A percentile compares a stretch with the other conserved stretches of the same genome.
Conservation (phyloP, 2,888 invertebrate genomes). For the Andrena trimmerana region DNA sequence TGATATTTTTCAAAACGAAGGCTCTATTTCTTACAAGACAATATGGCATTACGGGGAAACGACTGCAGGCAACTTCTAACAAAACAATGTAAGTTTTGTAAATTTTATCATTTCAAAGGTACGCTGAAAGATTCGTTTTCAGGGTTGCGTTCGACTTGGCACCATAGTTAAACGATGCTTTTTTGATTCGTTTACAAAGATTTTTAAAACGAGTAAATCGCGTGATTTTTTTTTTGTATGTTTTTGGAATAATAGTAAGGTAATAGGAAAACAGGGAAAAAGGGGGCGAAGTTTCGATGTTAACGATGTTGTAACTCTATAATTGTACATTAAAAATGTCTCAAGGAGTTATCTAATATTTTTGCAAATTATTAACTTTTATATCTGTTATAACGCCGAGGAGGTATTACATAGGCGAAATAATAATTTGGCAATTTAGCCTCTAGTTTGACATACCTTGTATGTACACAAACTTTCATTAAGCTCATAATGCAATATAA, state of each 20-base stretch:
- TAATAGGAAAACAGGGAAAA: not conserved
- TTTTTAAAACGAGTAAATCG: not conserved
- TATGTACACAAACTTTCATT: slow-evolving; percentile 65
- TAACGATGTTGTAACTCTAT: slow-evolving; percentile 30
- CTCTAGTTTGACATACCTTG: slow-evolving; percentile 48
- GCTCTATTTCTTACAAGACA: slow-evolving; percentile 51
- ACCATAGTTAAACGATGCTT: not conserved
- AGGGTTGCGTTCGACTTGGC: slow-evolving; percentile 2
- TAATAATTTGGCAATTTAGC: slow-evolving; percentile 52
- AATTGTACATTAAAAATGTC: slow-evolving; percentile 29
- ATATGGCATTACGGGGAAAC: slow-evolving; percentile 28
- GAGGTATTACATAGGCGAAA: slow-evolving; percentile 38
- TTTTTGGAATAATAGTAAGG: slow-evolving; percentile 5
- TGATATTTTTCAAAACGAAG: slow-evolving; percentile 30
- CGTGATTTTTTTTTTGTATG: not conserved
- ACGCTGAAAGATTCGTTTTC: not conserved
- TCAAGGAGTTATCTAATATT: slow-evolving; percentile 57
- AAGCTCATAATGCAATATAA: slow-evolving; percentile 35
- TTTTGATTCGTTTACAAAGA: slow-evolving; percentile 9
- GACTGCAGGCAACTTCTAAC: slow-evolving; percentile 8
- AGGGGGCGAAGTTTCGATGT: slow-evolving; percentile 27
- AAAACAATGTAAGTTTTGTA: slow-evolving; percentile 15
- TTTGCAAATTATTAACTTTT: slow-evolving; percentile 65
- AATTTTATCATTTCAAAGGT: slow-evolving; percentile 10
- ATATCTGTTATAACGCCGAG: slow-evolving; percentile 58